Conservation (phyloP, 1,140 invertebrate genomes). For the Plodia interpunctella region DNA sequence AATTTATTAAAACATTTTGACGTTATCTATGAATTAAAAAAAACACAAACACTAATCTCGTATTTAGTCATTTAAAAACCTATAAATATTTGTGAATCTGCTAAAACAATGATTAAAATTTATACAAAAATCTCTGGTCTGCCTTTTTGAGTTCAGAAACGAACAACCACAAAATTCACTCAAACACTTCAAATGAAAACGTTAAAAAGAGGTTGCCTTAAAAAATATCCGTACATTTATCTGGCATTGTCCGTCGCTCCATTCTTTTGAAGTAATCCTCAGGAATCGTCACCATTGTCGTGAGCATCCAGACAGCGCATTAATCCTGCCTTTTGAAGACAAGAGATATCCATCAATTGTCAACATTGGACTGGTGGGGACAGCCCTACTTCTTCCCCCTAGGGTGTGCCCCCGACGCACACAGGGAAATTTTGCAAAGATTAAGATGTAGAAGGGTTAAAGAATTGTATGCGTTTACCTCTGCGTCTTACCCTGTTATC, state of each 20-base stretch:
- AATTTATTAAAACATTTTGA: too few relatives aligned
- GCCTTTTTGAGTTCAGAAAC: neutral
- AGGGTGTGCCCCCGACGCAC: slow-evolving; percentile 39
- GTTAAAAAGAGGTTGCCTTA: neutral
- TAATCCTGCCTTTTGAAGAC: slow-evolving; percentile 74
- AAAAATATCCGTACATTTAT: slow-evolving; percentile 22
- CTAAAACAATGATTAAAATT: too few relatives aligned
- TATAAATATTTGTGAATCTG: too few relatives aligned
- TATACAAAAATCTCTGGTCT: neutral
- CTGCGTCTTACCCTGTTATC: too few relatives aligned
- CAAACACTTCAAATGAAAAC: slow-evolving; percentile 5
- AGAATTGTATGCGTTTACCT: neutral
- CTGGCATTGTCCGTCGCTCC: slow-evolving; percentile 29
- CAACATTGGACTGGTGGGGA: slow-evolving; percentile 66
- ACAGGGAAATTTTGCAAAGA: slow-evolving; percentile 46
- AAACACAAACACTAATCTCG: too few relatives aligned
- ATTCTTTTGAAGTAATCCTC: slow-evolving; percentile 53
- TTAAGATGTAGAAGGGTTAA: slow-evolving; percentile 13
- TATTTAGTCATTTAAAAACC: too few relatives aligned
- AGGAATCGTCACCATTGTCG: slow-evolving; percentile 60
- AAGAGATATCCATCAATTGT: slow-evolving; percentile 76
- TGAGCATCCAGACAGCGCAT: slow-evolving; percentile 46
- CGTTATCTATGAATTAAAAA: too few relatives aligned
- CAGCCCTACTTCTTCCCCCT: slow-evolving; percentile 29
- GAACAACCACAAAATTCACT: neutral